Evolutionary conservation across 53 echinoderm and acorn worm species (phyloP), one percentile per base, ranked within the genome.

Genomic region (Echinarachnius parma): DNA sequence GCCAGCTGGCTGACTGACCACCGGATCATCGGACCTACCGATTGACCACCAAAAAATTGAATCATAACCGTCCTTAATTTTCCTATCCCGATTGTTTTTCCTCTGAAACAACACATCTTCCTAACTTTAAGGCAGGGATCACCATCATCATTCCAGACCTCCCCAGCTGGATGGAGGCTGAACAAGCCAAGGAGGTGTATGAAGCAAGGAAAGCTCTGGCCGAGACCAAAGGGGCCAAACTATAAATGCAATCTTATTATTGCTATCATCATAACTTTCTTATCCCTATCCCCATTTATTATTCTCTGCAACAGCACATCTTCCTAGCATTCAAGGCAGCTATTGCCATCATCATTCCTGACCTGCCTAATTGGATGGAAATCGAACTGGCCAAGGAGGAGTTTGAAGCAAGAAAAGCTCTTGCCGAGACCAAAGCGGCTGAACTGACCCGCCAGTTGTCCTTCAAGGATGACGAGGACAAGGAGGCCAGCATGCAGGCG

Each of bases 131-230:
- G 75, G 88, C 88, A 48, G 87, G 85, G 71, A 78, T 98, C 42
- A 92, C 92, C 18, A 87, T 98, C 70, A 79, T 98, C 21, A 98
- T 98, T 21, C 98, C 98, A 3, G 98, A 98, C 39, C 77, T 98
- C 35, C 98, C 98, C n/a, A 77, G 86, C 29, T 98, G 98, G 98
- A 92, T 98, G 89, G 92, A 88, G 53, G 78, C 64, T n/a, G 98
- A 98, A 44, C 77, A 92, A 4, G 82, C 82, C 28, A 78, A 84
- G 62, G 98, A 98, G 48, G 98, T 92, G 77, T 98, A 80, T 45
- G 81, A 98, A 64, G 92, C 98, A 14, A 88, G 83, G 45, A 92
- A 88, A 46, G 98, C 92, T 9, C 79, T 92, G 15, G 62, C 81
- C 21, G 81, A 87, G 47, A 89, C n/a, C n/a, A n/a, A n/a, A n/a